These are phyloP conservation scores for Tenthredo amoena DNA, from an alignment of 2,888 invertebrate species.

Conservation along the genomic window DNA sequence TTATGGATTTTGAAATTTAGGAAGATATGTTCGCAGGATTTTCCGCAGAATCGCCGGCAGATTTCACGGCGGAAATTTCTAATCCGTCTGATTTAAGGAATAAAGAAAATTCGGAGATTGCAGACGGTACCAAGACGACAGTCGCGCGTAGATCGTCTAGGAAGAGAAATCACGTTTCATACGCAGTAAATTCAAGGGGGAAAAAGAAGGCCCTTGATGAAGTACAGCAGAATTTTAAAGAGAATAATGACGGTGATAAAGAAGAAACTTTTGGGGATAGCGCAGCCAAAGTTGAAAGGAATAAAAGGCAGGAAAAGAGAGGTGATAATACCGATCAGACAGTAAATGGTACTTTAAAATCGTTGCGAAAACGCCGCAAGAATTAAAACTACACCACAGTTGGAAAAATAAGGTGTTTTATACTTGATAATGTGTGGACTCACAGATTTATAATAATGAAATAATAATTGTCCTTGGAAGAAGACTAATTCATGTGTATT, in stretches of 20 bases:
- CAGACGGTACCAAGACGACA: background rate
- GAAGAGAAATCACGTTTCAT: constrained; percentile 59
- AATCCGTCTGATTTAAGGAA: background rate
- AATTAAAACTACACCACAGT: background rate
- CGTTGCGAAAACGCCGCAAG: background rate
- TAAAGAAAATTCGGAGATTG: constrained; percentile 12
- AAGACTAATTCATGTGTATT: background rate
- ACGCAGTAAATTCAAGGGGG: background rate
- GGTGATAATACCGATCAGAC: background rate
- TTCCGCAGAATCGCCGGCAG: background rate
- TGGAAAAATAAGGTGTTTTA: background rate
- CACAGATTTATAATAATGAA: background rate
- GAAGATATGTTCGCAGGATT: background rate
- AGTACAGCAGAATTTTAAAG: background rate
- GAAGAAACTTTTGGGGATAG: background rate
- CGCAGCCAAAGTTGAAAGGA: background rate
- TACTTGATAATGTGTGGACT: background rate
- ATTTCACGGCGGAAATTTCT: background rate
- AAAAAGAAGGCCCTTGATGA: constrained; percentile 37
- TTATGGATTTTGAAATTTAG: background rate
- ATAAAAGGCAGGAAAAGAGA: background rate
- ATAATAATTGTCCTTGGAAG: background rate
- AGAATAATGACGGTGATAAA: background rate
- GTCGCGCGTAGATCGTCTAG: constrained; percentile 57
- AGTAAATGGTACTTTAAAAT: background rate